Percentiles rank a stretch among this genome's conserved stretches.
These are phyloP conservation scores for Drosophila tani DNA, from an alignment of 1,140 invertebrate genomes.

Conservation along the genomic window DNA sequence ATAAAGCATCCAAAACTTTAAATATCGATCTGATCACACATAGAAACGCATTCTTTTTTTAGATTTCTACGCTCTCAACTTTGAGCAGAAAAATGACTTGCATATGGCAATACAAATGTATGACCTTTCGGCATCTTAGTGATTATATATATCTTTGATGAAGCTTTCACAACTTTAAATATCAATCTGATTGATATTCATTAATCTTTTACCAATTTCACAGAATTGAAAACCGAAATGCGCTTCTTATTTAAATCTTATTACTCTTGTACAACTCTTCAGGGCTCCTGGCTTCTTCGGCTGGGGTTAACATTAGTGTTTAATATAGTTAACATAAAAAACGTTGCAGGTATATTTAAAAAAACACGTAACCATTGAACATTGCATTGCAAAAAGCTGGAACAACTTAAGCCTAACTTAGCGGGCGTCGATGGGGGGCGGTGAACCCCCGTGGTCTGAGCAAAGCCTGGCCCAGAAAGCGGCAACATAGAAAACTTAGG, in stretches of 20 bases:
- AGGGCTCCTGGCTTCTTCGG: slow-evolving; percentile 13
- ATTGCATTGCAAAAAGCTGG: slow-evolving; percentile 56
- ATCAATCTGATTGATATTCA: background rate
- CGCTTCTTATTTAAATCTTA: background rate
- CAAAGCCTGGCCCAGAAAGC: slow-evolving; percentile 17
- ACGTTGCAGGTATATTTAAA: slow-evolving; percentile 32
- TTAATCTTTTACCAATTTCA: background rate
- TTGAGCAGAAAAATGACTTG: no score
- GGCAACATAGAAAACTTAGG: slow-evolving; percentile 20
- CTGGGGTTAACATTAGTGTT: slow-evolving; percentile 49
- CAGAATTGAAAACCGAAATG: background rate
- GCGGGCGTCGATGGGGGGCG: slow-evolving; percentile 9
- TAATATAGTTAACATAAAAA: slow-evolving; percentile 50
- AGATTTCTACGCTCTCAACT: no score
- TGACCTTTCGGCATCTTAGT: no score
- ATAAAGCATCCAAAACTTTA: no score
- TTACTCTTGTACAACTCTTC: background rate
- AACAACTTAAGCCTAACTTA: slow-evolving; percentile 66
- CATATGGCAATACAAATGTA: no score
- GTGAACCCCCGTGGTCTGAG: background rate
- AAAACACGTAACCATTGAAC: slow-evolving; percentile 62
- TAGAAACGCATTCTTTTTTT: no score
- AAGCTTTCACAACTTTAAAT: background rate
- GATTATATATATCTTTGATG: no score
- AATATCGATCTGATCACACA: no score